Base-by-base conservation (phyloP, 2,888 invertebrate species). In the Spialia ferax region DNA sequence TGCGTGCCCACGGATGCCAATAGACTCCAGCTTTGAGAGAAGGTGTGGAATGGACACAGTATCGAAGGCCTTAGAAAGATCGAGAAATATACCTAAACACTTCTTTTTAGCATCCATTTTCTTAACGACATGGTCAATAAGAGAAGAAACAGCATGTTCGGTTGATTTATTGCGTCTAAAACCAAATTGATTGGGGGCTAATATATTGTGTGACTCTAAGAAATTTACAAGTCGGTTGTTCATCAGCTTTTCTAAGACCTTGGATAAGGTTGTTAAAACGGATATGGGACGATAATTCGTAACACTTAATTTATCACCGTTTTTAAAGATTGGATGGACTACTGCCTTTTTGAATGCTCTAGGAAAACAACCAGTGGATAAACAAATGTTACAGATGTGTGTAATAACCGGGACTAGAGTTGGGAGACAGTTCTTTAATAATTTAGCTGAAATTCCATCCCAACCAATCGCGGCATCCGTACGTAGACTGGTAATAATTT, bases 251-350 rank as follows among this genome's bases (percentile, higher is more conserved):
- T 71, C 70, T 1, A 71, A 22, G 10, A 73, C 68, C 57, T 73
- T 73, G 8, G 71, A 71, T 2, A 70, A 13, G 8, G 48, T 15
- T 0, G 71, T 35, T 10, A 73, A 35, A 1, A 71, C 20, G 6
- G 68, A 69, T 8, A 71, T 71, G 0, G 71, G 71, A 22, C 68
- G 50, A 50, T 69, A 71, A 42, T 70, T 71, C 23, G 22, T 65
- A 15, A 70, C 61, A 56, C 29, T n/a, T 32, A 20, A 48, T 57
- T 42, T 64, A 18, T 64, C 69, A 23, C 71, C 69, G 38, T 18
- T 29, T 32, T 71, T 71, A 15, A 59, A 35, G 7, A 71, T 57
- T 8, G 68, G 71, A 32, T 38, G 26, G 1, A 71, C 32, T 2
- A 66, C n/a, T 0, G 70, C 23, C 42, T 32, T 59, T 67, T 71